Base-by-base conservation (phyloP, 2,113 vertebrate genomes). In the Lepus europaeus region DNA sequence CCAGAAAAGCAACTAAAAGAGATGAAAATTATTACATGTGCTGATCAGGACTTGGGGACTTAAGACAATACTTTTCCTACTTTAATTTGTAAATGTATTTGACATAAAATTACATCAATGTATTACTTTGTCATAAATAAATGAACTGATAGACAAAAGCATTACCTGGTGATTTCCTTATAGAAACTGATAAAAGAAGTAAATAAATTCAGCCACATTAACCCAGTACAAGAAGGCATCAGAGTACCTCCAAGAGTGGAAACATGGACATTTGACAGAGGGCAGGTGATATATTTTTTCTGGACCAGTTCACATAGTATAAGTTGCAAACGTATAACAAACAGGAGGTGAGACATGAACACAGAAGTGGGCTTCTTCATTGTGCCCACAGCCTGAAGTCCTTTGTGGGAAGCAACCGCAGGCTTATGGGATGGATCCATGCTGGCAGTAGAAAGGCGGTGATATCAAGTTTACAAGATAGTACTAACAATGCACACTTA, bases 121-220 rank as follows among this genome's bases (percentile, higher is more conserved):
- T 68, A 45, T 45, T 12, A 45, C 3, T 36, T 70, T 81, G 22
- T 36, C 73, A 69, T 85, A 53, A 89, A 61, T 69, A 88, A 78
- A 17, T 80, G 12, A 89, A 36, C 17, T 80, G 73, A 76, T 4
- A 74, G 36, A 66, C 1, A 59, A 78, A n/a, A 68, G n/a, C 33
- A 14, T 78, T 93, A 77, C 5, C 20, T 56, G 29, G 25, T 80
- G 4, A 84, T 80, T 87, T 80, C 27, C 5, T 56, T 76, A 56
- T 31, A 45, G 16, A 86, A 63, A 91, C 49, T 59, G 66, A 23
- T 20, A 91, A 93, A 90, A 79, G 12, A 74, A 95, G 70, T 5
- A 70, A 74, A 29, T 1, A n/a, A 72, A 72, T 93, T 80, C 66
- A 88, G 31, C 31, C 29, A 81, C 51, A 66, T 59, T 29, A 93